Evolutionary conservation across 2,113 vertebrate genomes (phyloP), one percentile per base, ranked within the genome.

Genomic region (Cephalophus harveyi): DNA sequence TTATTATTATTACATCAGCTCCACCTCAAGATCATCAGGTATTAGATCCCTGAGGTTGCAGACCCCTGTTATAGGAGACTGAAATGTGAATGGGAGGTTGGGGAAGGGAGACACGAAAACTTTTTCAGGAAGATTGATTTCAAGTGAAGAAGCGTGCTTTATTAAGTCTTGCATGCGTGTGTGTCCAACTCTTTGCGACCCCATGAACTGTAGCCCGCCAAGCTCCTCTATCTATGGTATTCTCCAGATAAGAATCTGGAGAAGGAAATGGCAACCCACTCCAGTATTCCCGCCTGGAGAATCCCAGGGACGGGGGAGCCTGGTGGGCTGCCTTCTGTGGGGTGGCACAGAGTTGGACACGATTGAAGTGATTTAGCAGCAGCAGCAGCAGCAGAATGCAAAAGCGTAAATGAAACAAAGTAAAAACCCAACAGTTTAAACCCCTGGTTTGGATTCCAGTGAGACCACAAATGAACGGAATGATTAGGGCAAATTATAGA

Each of bases 91-190:
- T 50, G 55, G 25, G 17, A 92, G 27, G 2, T 28, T 27, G 84
- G 17, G 62, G 71, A 89, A 82, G 43, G 15, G 30, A 94, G 27
- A 95, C 27, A 92, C 36, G 60, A 81, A 87, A 62, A 78, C 17
- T 59, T 67, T 84, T 95, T 83, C 54, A 85, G 86, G 85, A 94
- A 74, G 74, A 27, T 14, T 11, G 13, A 55, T 28, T 79, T 40
- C 55, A 92, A 67, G 71, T 48, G 82, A 89, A 60, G 60, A 89
- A 74, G 78, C n/a, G 8, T n/a, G 30, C 54, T 89, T 48, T 81
- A 74, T 83, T 74, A 87, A 46, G 28, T 57, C 50, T 76, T 76
- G n/a, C 67, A 40, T 23, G n/a, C 0, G 2, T 74, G 40, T 74
- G 67, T 40, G n/a, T 74, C 19, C 67, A 74, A 11, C 62, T n/a